Conservation (phyloP, 2,888 invertebrate genomes). For the Eueremaeus valkanovi region DNA sequence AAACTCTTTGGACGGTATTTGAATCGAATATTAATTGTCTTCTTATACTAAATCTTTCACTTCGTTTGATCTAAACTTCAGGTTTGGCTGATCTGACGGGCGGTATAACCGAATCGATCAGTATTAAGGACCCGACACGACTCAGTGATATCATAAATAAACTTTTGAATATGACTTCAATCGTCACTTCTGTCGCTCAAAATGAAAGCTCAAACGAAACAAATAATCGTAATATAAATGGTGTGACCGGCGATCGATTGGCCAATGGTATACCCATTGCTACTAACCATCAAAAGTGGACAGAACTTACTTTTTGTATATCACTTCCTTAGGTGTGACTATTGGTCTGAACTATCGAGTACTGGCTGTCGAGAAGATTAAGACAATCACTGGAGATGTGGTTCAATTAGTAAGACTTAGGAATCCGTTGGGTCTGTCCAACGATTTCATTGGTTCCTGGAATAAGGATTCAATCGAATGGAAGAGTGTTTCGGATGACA, state of each 20-base stretch:
- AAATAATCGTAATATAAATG: too few species aligned
- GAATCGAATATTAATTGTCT: slow-evolving; percentile 51
- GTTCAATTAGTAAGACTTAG: slow-evolving; percentile 61
- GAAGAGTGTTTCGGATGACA: slow-evolving; percentile 69
- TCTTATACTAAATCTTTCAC: neutral
- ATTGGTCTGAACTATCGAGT: slow-evolving; percentile 77
- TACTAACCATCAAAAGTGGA: too few species aligned
- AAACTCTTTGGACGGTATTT: slow-evolving; percentile 31
- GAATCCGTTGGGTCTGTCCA: slow-evolving; percentile 60
- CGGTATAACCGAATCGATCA: slow-evolving; percentile 54
- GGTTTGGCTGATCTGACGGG: slow-evolving; percentile 83
- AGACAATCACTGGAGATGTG: slow-evolving; percentile 43
- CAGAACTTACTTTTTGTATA: too few species aligned
- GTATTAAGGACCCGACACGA: slow-evolving; percentile 59
- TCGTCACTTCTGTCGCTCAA: slow-evolving; percentile 72
- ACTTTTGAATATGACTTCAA: slow-evolving; percentile 74
- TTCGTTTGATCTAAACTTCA: slow-evolving; percentile 60
- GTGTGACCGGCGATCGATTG: neutral
- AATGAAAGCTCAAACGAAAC: slow-evolving; percentile 45
- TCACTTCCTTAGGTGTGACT: slow-evolving; percentile 63
- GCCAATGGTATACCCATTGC: slow-evolving; percentile 18
- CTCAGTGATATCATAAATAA: slow-evolving; percentile 58
- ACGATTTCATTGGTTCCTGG: slow-evolving; percentile 68
- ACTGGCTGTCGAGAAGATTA: slow-evolving; percentile 52
- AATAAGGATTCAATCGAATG: slow-evolving; percentile 61